Percentiles rank a stretch among this genome's conserved stretches.
Conservation (phyloP, 2,888 invertebrate species). For the Ceratothoa steindachneri region DNA sequence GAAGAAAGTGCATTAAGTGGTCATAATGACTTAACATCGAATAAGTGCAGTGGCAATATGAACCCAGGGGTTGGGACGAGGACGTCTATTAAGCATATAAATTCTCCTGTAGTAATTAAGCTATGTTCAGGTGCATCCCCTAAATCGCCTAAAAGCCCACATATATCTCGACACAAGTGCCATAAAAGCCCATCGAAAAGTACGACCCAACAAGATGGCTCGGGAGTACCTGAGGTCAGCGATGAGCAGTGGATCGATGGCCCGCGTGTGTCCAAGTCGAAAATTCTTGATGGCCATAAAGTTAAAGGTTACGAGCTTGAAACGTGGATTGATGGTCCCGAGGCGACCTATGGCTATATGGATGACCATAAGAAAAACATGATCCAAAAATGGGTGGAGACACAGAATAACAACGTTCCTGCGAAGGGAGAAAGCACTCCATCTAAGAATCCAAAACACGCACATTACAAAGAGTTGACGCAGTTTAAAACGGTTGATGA, state of each 20-base stretch:
- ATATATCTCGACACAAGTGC: constrained; percentile 30
- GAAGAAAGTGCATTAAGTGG: background rate
- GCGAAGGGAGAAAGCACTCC: constrained; percentile 54
- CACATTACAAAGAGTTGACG: constrained; percentile 59
- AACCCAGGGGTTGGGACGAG: background rate
- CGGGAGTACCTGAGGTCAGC: constrained; percentile 53
- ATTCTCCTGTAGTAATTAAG: constrained; percentile 29
- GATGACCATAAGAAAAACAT: constrained; percentile 87
- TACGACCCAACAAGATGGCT: background rate
- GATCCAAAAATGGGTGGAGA: constrained; percentile 90
- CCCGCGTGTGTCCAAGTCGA: constrained; percentile 64
- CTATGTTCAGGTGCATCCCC: constrained; percentile 36
- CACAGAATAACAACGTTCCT: constrained; percentile 66
- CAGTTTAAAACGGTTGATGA: constrained; percentile 60
- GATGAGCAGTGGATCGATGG: constrained; percentile 97
- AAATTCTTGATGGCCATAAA: constrained; percentile 67
- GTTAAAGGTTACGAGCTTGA: constrained; percentile 67
- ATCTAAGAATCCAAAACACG: constrained; percentile 55
- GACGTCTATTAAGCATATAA: constrained; percentile 24
- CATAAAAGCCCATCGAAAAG: constrained; percentile 24
- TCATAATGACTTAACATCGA: background rate
- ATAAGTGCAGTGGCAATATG: background rate
- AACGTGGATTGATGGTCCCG: constrained; percentile 94
- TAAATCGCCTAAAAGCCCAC: constrained; percentile 31
- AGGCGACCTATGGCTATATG: constrained; percentile 83